phyloP scores from a whole-genome alignment of 2,888 invertebrate species.

The Papilio protenor region DNA sequence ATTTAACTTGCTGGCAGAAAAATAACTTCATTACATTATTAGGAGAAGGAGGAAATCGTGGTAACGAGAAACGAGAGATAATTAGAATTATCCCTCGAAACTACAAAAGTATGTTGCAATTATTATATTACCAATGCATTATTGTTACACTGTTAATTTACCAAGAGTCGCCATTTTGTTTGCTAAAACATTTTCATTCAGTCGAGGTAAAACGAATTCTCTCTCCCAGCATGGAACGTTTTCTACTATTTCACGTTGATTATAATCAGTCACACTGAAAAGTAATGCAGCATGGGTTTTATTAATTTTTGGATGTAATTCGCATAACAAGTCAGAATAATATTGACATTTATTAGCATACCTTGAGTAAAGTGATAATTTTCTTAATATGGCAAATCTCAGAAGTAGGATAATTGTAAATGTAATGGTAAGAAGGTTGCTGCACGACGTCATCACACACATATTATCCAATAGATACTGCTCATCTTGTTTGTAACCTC shows the following conservation, averaged over 20 bases:
- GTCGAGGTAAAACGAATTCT: conserved; percentile 13
- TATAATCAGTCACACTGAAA: conserved; percentile 34
- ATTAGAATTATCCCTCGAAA: too few species aligned
- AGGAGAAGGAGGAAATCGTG: too few species aligned
- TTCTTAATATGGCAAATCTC: conserved; percentile 23
- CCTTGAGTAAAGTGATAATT: conserved; percentile 4
- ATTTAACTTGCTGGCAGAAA: too few species aligned
- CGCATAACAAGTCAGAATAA: not conserved
- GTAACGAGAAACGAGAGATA: too few species aligned
- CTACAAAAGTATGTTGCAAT: too few species aligned
- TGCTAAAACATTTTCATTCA: conserved; percentile 15
- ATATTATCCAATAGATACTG: not conserved
- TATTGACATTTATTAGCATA: not conserved
- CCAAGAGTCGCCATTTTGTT: conserved; percentile 31
- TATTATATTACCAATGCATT: too few species aligned
- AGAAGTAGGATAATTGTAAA: conserved; percentile 14
- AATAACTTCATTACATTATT: too few species aligned
- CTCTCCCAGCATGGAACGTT: conserved; percentile 34
- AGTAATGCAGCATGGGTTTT: not conserved
- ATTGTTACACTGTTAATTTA: not conserved
- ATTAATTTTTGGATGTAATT: not conserved
- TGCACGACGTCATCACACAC: not conserved
- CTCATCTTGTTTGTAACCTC: not conserved
- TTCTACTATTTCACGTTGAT: conserved; percentile 23
- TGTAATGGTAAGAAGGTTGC: not conserved